A percentile compares a stretch with the other conserved stretches of the same genome.
Conservation (phyloP, 2,113 vertebrate species). For the Tachysurus fulvidraco region DNA sequence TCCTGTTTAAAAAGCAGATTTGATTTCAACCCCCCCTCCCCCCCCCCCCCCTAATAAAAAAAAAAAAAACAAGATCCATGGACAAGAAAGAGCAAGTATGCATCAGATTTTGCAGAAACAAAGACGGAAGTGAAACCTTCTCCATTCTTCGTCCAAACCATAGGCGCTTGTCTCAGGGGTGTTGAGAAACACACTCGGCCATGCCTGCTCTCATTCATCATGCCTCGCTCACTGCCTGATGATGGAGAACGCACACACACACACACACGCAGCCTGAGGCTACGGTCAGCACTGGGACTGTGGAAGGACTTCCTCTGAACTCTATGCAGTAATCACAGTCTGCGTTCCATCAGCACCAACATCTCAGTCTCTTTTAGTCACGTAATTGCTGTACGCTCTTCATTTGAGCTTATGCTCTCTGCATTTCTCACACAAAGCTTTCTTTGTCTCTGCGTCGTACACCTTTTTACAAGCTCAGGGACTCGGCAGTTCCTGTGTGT, state of each 20-base stretch:
- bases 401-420: not conserved
- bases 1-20: conserved; percentile 9
- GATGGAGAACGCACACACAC: conserved; percentile 20
- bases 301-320: conserved; percentile 48
- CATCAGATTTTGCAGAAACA: conserved; percentile 21
- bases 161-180: conserved; percentile 15
- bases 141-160: not conserved
- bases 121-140: conserved; percentile 2
- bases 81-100: conserved; percentile 19
- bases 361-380: not conserved
- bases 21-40: not conserved
- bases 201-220: conserved; percentile 29
- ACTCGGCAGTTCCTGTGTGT: conserved; percentile 1
- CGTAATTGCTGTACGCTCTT: conserved; percentile 24
- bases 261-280: conserved; percentile 17
- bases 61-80: not conserved
- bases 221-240: conserved; percentile 23
- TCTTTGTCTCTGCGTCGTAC: conserved; percentile 39
- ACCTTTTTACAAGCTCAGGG: conserved; percentile 10
- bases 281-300: conserved; percentile 5
- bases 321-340: conserved; percentile 46
- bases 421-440: conserved; percentile 39
- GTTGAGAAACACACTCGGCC: conserved; percentile 27
- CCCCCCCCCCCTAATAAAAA: too few species aligned
- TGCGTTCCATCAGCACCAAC: conserved; percentile 23